A percentile compares a stretch with the other conserved stretches of the same genome.
phyloP scores from a whole-genome alignment of 2,797 vertebrate genomes.

The Sebastes jordani region DNA sequence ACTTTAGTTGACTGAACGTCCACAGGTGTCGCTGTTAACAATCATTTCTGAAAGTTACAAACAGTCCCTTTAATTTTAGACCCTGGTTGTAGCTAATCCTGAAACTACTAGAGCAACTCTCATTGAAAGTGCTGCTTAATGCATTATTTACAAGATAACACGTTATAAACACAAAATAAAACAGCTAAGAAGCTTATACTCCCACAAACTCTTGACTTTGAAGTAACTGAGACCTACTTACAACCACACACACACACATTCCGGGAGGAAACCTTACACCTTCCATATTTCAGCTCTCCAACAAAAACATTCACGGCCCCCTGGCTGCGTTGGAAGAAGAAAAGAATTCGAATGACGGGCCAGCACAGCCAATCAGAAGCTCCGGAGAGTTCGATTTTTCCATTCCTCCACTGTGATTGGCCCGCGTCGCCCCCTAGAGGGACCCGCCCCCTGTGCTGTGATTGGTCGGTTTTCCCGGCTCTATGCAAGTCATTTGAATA shows the following conservation, averaged over 20 bases:
- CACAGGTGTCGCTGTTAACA: too few relatives aligned
- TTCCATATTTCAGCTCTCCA: conserved; percentile 46
- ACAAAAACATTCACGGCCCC: conserved; percentile 55
- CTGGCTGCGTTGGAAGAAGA: conserved; percentile 21
- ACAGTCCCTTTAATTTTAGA: too few relatives aligned
- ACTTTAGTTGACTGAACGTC: too few relatives aligned
- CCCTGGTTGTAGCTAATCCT: neutral
- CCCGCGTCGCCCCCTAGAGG: accelerated
- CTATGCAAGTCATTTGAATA: conserved; percentile 76
- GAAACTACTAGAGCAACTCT: neutral
- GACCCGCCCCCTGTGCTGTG: conserved; percentile 21
- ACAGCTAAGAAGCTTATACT: neutral
- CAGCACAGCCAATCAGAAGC: conserved; percentile 69
- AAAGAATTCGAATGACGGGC: conserved; percentile 25
- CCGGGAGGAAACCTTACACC: conserved; percentile 69
- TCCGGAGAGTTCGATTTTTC: conserved; percentile 62
- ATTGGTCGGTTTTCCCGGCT: conserved; percentile 80
- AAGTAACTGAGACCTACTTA: conserved; percentile 11
- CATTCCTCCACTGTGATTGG: conserved; percentile 62
- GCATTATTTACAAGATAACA: neutral
- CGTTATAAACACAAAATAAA: neutral
- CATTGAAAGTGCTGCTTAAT: neutral
- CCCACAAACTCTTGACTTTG: conserved; percentile 6
- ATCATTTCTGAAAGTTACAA: too few relatives aligned
- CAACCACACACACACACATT: conserved; percentile 57